phyloP scores from a whole-genome alignment of 2,113 vertebrate genomes.

The Salvelinus sp. region DNA sequence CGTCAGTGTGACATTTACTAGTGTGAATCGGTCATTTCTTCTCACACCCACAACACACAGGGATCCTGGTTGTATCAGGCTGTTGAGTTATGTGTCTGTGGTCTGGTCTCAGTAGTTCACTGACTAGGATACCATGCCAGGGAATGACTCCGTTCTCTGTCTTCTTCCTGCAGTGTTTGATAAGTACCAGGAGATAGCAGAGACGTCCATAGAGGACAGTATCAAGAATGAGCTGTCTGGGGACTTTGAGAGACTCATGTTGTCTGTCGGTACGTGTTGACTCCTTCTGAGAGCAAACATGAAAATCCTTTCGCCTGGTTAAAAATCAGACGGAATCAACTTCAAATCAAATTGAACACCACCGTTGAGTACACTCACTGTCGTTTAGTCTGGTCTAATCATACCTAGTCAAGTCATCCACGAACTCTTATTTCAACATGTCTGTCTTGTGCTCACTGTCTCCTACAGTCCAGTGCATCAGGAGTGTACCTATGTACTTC shows the following conservation, averaged over 20 bases:
- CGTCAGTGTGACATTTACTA: slow-evolving; percentile 18
- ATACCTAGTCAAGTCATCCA: too few relatives aligned
- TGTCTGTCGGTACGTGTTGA: slow-evolving; percentile 86
- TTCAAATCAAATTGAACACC: background rate
- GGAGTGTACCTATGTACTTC: slow-evolving; percentile 88
- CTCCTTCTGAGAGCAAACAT: background rate
- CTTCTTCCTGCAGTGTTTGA: slow-evolving; percentile 82
- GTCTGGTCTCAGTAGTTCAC: background rate
- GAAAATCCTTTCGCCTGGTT: background rate
- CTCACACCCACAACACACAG: background rate
- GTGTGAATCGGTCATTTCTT: too few relatives aligned
- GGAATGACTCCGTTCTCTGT: background rate
- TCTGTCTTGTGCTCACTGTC: slow-evolving; percentile 17
- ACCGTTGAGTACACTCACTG: background rate
- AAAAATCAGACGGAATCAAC: background rate
- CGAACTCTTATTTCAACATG: background rate
- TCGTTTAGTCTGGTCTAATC: too few relatives aligned
- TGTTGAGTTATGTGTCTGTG: too few relatives aligned
- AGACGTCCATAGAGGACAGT: slow-evolving; percentile 88
- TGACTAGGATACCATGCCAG: background rate
- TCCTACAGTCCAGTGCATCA: slow-evolving; percentile 84
- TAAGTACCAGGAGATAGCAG: slow-evolving; percentile 86
- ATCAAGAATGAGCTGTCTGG: slow-evolving; percentile 92
- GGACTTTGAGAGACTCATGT: slow-evolving; percentile 95
- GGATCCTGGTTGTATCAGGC: background rate